These are phyloP conservation scores for Peromyscus attwateri DNA, from an alignment of 2,797 vertebrate species.

Conservation along the genomic window DNA sequence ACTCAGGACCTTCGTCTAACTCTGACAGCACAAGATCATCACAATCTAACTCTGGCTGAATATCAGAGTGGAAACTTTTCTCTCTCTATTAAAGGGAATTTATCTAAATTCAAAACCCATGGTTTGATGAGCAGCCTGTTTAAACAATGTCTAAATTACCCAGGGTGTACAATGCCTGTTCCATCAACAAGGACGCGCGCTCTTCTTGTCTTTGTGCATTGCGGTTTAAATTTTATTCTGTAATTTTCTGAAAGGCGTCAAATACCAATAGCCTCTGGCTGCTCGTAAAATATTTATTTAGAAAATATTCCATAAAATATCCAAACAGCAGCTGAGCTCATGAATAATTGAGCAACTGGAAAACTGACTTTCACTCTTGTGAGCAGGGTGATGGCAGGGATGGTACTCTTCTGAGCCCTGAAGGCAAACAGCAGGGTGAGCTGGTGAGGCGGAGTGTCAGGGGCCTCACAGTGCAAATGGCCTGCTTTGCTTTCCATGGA, in stretches of 20 bases:
- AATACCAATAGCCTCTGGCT: constrained; percentile 74
- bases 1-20: neutral
- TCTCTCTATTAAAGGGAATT: constrained; percentile 37
- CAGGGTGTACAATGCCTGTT: neutral
- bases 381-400: neutral
- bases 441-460: neutral
- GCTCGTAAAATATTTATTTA: constrained; percentile 81
- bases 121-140: neutral
- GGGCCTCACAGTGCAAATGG: neutral
- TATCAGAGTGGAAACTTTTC: constrained; percentile 39
- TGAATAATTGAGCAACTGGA: constrained; percentile 79
- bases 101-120: constrained; percentile 26
- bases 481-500: neutral
- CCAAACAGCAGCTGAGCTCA: constrained; percentile 78
- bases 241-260: constrained; percentile 73
- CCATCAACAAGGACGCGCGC: neutral
- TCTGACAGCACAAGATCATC: constrained; percentile 2
- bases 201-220: constrained; percentile 42
- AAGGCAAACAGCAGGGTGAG: constrained; percentile 4
- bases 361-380: constrained; percentile 62
- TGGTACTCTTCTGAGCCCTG: neutral
- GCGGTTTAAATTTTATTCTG: constrained; percentile 67
- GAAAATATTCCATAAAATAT: constrained; percentile 77
- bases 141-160: constrained; percentile 13
- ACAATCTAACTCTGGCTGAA: neutral